phyloP scores from a whole-genome alignment of 2,888 invertebrate species.

The Pedicia rivosa region DNA sequence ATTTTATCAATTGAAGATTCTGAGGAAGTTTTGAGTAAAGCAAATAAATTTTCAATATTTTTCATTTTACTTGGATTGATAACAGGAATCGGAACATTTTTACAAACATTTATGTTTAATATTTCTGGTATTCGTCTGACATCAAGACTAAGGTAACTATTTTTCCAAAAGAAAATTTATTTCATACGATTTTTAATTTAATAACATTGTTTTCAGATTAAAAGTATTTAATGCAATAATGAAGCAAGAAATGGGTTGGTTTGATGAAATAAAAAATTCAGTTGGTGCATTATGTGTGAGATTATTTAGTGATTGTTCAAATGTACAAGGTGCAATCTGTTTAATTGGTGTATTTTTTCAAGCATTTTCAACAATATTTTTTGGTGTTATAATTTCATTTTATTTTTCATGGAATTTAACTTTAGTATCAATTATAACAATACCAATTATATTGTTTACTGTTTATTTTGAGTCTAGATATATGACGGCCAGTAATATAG shows the following conservation, averaged over 20 bases:
- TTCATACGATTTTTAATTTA: no score
- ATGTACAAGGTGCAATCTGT: slow-evolving; percentile 59
- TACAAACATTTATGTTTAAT: slow-evolving; percentile 60
- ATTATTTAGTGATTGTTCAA: slow-evolving; percentile 54
- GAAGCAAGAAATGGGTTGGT: slow-evolving; percentile 59
- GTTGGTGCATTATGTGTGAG: slow-evolving; percentile 53
- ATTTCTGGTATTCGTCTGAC: slow-evolving; percentile 63
- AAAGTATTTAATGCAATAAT: slow-evolving; percentile 47
- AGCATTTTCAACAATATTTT: slow-evolving; percentile 43
- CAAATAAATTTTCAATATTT: slow-evolving; percentile 41
- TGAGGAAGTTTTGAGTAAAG: slow-evolving; percentile 37
- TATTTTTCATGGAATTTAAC: slow-evolving; percentile 57
- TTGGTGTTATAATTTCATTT: slow-evolving; percentile 44
- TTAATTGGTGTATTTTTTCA: slow-evolving; percentile 52
- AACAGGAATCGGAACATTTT: slow-evolving; percentile 48
- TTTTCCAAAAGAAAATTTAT: no score
- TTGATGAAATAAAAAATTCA: slow-evolving; percentile 48
- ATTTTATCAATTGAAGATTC: slow-evolving; percentile 44
- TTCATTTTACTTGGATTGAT: slow-evolving; percentile 48
- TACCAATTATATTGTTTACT: slow-evolving; percentile 51
- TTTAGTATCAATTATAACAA: slow-evolving; percentile 44
- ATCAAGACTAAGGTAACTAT: slow-evolving; percentile 41
- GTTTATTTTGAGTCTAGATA: slow-evolving; percentile 49
- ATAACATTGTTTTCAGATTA: no score
- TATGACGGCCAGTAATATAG: slow-evolving; percentile 40